Conservation (phyloP, 2,113 vertebrate species). For the Centropristis striata region DNA sequence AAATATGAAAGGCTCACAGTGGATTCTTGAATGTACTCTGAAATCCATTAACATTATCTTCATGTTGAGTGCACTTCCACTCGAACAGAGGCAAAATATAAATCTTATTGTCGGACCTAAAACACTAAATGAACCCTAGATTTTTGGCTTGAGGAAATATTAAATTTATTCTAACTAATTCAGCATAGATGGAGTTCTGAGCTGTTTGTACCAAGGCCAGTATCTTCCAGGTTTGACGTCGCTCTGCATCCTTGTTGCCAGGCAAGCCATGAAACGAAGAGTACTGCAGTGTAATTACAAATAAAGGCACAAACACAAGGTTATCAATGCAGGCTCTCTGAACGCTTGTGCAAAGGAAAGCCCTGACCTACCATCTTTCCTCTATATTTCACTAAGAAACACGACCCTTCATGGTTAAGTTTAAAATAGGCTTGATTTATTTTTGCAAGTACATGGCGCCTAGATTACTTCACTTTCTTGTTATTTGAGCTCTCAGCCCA, state of each 20-base stretch:
- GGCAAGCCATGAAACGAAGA: slow-evolving; percentile 28
- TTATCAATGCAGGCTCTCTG: slow-evolving; percentile 11
- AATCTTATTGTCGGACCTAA: slow-evolving; percentile 9
- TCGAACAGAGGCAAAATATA: slow-evolving; percentile 25
- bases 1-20: slow-evolving; percentile 2
- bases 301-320: slow-evolving; percentile 10
- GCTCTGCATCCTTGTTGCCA: background rate
- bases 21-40: slow-evolving; percentile 11
- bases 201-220: slow-evolving; percentile 35
- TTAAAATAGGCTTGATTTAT: slow-evolving; percentile 84
- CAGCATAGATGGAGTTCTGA: slow-evolving; percentile 23
- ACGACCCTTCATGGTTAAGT: slow-evolving; percentile 70
- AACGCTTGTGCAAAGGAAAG: slow-evolving; percentile 33
- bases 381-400: slow-evolving; percentile 71
- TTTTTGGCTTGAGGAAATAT: slow-evolving; percentile 37
- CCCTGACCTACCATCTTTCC: slow-evolving; percentile 57
- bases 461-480: slow-evolving; percentile 84
- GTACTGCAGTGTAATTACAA: slow-evolving; percentile 19
- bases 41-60: slow-evolving; percentile 16
- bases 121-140: slow-evolving; percentile 39
- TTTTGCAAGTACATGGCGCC: slow-evolving; percentile 78
- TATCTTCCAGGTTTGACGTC: background rate
- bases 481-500: slow-evolving; percentile 75
- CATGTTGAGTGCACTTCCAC: slow-evolving; percentile 26
- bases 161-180: slow-evolving; percentile 44